phyloP scores from a whole-genome alignment of 2,797 vertebrate genomes.

The Neosilurus hyrtlii region DNA sequence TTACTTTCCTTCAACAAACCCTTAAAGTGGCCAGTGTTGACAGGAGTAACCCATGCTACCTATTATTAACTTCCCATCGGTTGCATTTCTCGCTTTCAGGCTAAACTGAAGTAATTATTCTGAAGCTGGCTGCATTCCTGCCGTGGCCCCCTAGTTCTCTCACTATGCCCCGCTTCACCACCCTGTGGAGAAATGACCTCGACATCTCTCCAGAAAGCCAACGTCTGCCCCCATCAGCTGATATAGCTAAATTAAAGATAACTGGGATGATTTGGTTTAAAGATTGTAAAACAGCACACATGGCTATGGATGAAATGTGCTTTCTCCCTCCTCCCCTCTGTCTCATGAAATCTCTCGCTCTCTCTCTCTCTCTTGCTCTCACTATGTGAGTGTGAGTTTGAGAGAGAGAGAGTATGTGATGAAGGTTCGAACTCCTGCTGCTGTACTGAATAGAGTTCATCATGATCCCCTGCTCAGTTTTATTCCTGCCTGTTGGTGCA shows the following conservation, averaged over 20 bases:
- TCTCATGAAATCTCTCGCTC: not conserved
- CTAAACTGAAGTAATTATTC: conserved; percentile 43
- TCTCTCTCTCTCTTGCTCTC: conserved; percentile 11
- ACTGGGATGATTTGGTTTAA: not conserved
- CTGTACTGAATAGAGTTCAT: conserved; percentile 25
- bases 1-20: not conserved
- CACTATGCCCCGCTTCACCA: conserved; percentile 8
- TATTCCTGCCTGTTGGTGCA: conserved; percentile 82
- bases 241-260: conserved; percentile 14
- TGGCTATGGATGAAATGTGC: not conserved
- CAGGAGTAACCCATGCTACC: conserved; percentile 9
- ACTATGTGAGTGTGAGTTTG: not conserved
- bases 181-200: conserved; percentile 47
- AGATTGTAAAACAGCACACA: conserved; percentile 1
- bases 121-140: conserved; percentile 26
- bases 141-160: conserved; percentile 18
- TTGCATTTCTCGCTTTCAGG: conserved; percentile 25
- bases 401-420: not conserved
- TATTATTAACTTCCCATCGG: conserved; percentile 6
- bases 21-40: not conserved
- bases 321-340: not conserved
- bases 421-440: conserved; percentile 30
- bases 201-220: conserved; percentile 31
- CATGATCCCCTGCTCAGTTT: conserved; percentile 43
- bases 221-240: conserved; percentile 10